These are phyloP conservation scores for Actinernus sp. DNA, from an alignment of 92 coral and sea anemone genomes.

Conservation along the genomic window DNA sequence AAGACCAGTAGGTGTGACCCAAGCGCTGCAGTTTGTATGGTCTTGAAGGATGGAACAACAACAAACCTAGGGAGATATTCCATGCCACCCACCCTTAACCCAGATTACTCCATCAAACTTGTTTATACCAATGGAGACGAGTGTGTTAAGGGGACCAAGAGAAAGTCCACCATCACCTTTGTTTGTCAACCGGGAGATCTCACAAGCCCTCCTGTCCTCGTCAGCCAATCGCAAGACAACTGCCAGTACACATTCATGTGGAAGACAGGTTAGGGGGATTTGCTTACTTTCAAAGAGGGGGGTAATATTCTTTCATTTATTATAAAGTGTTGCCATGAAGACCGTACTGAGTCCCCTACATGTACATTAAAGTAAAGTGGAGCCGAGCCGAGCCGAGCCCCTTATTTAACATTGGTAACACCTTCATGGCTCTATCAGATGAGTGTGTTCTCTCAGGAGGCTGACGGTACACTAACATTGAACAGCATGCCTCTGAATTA, in stretches of 20 bases:
- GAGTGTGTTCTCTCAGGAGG: too few relatives aligned
- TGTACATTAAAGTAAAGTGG: too few relatives aligned
- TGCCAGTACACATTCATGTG: constrained; percentile 86
- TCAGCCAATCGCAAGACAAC: constrained; percentile 74
- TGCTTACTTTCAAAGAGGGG: too few relatives aligned
- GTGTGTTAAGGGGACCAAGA: constrained; percentile 60
- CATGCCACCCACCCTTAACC: constrained; percentile 45
- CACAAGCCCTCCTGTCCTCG: constrained; percentile 93
- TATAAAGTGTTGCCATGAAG: too few relatives aligned
- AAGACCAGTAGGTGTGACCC: constrained; percentile 59
- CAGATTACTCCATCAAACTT: constrained; percentile 70
- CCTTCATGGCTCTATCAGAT: too few relatives aligned
- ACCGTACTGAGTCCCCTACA: too few relatives aligned
- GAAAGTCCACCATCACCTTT: constrained; percentile 79
- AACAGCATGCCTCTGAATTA: too few relatives aligned
- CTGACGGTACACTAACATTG: too few relatives aligned
- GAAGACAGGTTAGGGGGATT: constrained; percentile 92
- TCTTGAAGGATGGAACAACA: constrained; percentile 44
- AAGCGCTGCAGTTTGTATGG: constrained; percentile 76
- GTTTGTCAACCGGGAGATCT: constrained; percentile 86
- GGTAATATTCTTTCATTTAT: too few relatives aligned
- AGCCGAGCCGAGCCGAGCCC: too few relatives aligned
- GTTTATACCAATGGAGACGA: constrained; percentile 72
- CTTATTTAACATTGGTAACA: too few relatives aligned
- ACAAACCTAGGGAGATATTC: constrained; percentile 74